Evolutionary conservation across 2,113 vertebrate genomes (phyloP), one percentile per base, ranked within the genome.

Genomic region (Saccopteryx leptura): DNA sequence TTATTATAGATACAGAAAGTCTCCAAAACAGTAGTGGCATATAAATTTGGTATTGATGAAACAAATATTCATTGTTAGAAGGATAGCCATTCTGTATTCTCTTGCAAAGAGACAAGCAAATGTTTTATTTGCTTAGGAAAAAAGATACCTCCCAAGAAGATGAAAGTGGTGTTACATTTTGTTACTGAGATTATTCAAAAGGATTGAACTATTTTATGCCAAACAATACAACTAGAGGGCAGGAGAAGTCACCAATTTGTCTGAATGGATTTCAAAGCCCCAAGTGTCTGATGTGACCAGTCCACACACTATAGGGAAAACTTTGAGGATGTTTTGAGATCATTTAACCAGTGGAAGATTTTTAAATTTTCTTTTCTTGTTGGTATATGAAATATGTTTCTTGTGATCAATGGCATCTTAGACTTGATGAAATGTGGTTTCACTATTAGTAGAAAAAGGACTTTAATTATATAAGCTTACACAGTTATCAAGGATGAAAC

Each of bases 191-290:
- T 88, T 71, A 31, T 56, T 68, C 50, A 19, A 61, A 90, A 93
- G 58, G 39, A 75, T 14, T 3, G 23, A 11, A 0, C 52, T 50
- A 9, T 89, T 83, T 90, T 60, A 52, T 48, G 82, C 69, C 69
- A 90, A 95, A 50, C 21, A 83, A 68, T 2, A 48, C 65, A 87
- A 61, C 48, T 19, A 46, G 89, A 81, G 84, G 69, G 54, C 84
- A 92, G 65, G 28, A 83, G 91, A 75, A 31, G 48, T 61, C 80
- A 60, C 39, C 24, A 58, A 54, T 80, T 61, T 19, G 9, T 76
- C 79, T 94, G 11, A n/a, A 89, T 28, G 52, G 48, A 84, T 93
- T 95, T 94, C 56, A 79, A 89, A 96, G 18, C 39, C 60, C 14
- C 12, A 39, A 18, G 75, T 26, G 11, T 66, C 91, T 79, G 60